phyloP scores from a whole-genome alignment of 2,113 vertebrate species.

The Excalfactoria chinensis region DNA sequence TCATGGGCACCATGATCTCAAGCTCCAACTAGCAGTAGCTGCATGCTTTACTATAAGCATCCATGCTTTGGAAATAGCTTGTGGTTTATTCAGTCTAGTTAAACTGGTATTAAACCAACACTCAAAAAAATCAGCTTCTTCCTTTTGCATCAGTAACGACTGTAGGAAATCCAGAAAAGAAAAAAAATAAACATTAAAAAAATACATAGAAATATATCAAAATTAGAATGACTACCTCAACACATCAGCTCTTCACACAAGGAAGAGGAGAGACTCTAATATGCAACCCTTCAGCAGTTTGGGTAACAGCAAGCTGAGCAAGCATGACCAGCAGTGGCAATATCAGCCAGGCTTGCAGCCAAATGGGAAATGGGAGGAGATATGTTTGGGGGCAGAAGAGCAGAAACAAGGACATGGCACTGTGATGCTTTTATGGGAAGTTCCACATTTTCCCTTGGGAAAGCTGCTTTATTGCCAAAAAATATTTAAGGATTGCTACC shows the following conservation, averaged over 20 bases:
- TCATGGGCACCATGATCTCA: fast-evolving
- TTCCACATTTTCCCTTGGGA: neutral
- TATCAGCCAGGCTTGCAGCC: neutral
- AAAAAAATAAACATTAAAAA: neutral
- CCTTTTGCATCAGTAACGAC: neutral
- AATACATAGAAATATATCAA: neutral
- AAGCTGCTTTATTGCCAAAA: slow-evolving; percentile 17
- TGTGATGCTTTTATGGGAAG: neutral
- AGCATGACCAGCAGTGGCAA: neutral
- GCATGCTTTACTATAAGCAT: neutral
- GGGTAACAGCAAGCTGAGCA: neutral
- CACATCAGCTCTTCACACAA: neutral
- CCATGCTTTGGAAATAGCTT: neutral
- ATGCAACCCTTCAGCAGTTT: neutral
- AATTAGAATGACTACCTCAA: neutral
- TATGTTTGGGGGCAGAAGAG: neutral
- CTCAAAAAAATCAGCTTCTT: fast-evolving
- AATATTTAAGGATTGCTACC: slow-evolving; percentile 34
- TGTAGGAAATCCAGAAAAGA: fast-evolving
- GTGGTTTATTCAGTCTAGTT: neutral
- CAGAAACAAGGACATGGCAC: neutral
- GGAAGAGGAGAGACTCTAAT: neutral
- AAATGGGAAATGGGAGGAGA: neutral
- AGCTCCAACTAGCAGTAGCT: fast-evolving
- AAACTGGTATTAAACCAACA: neutral